Base-by-base conservation (phyloP, 2,113 vertebrate genomes). In the Phalacrocorax brasilianus region DNA sequence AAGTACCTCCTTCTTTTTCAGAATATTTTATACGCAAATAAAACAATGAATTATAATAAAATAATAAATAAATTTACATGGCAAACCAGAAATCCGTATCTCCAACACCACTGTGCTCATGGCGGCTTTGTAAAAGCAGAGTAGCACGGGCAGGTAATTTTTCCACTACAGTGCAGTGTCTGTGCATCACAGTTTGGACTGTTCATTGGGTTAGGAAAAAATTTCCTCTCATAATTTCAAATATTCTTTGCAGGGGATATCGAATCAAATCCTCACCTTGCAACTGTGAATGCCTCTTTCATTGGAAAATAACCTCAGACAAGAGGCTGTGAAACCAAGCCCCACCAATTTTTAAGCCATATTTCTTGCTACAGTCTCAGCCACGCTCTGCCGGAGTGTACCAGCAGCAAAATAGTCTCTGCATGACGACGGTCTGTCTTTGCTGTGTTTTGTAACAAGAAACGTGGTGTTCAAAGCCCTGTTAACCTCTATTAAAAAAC, bases 101-200 rank as follows among this genome's bases (percentile, higher is more conserved):
- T 82, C 35, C 6, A 38, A 6, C 42, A 28, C 9, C 55, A 44
- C 10, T 2, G 0, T 1, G 8, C 53, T 35, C 35, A 5, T 1
- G 11, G 33, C 38, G 79, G 49, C 30, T 73, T 23, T 45, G 5
- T 66, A 55, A 53, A 33, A 70, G 27, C 22, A 53, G 45, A 62
- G 21, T 9, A 26, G 8, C 2, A 0, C 0, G 6, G 8, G 12
- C 1, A 8, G 32, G 14, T 32, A 4, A 30, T 56, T 82, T 62
- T 56, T 58, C 49, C 9, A 8, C 40, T 30, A 18, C 4, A 4
- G 23, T 7, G 35, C 27, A 28, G 23, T 40, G 56, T 49, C 32
- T 18, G 7, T 12, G 13, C 0, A 1, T 10, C 1, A 1, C n/a
- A 49, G 16, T 65, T 72, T 13, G 27, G 21, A n/a, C 17, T 0